Evolutionary conservation across 2,888 invertebrate genomes (phyloP).

Genomic region (Bombylius major): DNA sequence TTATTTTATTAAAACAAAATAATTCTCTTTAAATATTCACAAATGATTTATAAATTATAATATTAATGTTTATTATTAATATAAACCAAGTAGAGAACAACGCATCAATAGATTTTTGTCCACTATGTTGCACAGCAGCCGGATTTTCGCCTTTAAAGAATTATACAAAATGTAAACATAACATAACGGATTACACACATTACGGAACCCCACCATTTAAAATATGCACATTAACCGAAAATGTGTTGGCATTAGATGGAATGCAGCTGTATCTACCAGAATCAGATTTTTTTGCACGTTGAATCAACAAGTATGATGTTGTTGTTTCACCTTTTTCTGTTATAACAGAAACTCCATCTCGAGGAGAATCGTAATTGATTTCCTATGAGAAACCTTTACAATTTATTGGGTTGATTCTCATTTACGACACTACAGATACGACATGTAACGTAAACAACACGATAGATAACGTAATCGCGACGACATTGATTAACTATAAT

Average conservation of each 20-base stretch:
- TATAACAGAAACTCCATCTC: slow-evolving; percentile 77
- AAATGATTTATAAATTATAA: too few species aligned
- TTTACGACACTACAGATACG: too few species aligned
- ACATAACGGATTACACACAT: neutral
- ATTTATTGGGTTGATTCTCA: too few species aligned
- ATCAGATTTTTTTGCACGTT: slow-evolving; percentile 62
- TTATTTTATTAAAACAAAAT: too few species aligned
- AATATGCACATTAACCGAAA: slow-evolving; percentile 71
- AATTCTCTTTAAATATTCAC: too few species aligned
- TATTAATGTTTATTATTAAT: too few species aligned
- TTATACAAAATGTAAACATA: neutral
- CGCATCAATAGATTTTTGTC: neutral
- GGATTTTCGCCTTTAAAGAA: slow-evolving; percentile 3
- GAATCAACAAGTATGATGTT: slow-evolving; percentile 70
- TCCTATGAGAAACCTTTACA: slow-evolving; percentile 41
- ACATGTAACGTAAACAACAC: too few species aligned
- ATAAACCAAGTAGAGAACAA: too few species aligned
- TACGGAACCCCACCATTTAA: slow-evolving; percentile 50
- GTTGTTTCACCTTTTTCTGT: slow-evolving; percentile 82
- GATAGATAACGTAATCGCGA: too few species aligned
- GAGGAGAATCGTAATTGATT: slow-evolving; percentile 79
- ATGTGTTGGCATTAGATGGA: slow-evolving; percentile 74
- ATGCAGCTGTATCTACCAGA: slow-evolving; percentile 75
- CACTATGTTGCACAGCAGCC: slow-evolving; percentile 4
- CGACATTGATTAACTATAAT: too few species aligned